Percentiles rank a stretch among this genome's conserved stretches.
Evolutionary conservation across 2,888 invertebrate genomes (phyloP).

Genomic region (Lithophane ornitopus): DNA sequence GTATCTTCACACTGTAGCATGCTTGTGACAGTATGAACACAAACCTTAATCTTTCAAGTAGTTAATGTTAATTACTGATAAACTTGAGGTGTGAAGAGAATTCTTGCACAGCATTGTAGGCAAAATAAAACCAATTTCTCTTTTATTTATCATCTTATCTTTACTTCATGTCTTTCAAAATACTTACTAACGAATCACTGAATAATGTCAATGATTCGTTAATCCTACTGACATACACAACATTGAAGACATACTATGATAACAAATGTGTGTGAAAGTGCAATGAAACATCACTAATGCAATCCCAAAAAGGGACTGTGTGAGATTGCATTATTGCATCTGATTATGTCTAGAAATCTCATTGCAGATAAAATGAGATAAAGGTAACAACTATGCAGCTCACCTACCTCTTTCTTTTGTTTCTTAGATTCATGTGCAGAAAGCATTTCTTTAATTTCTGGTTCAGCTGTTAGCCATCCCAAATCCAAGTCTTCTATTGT

Average conservation of each 20-base stretch:
- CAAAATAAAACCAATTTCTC: background rate
- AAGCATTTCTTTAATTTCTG: slow-evolving; percentile 93
- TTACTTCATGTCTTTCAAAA: slow-evolving; percentile 9
- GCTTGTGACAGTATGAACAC: slow-evolving; percentile 20
- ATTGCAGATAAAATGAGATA: background rate
- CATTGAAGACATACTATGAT: background rate
- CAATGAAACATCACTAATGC: background rate
- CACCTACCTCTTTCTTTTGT: slow-evolving; percentile 94
- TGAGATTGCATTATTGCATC: background rate
- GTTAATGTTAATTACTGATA: slow-evolving; percentile 25
- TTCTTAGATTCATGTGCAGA: slow-evolving; percentile 93
- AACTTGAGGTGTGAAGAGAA: slow-evolving; percentile 19
- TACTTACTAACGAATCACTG: too few relatives aligned
- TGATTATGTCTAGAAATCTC: background rate
- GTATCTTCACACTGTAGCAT: slow-evolving; percentile 29
- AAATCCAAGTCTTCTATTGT: slow-evolving; percentile 96
- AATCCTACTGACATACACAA: background rate
- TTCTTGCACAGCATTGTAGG: background rate
- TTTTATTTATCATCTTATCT: background rate
- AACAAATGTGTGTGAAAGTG: background rate
- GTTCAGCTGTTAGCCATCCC: slow-evolving; percentile 95
- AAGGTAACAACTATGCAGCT: background rate
- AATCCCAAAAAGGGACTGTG: background rate
- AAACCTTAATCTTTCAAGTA: slow-evolving; percentile 23
- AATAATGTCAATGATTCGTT: background rate